Evolutionary conservation across 2,888 invertebrate genomes (phyloP).

Genomic region (Protula sp.): DNA sequence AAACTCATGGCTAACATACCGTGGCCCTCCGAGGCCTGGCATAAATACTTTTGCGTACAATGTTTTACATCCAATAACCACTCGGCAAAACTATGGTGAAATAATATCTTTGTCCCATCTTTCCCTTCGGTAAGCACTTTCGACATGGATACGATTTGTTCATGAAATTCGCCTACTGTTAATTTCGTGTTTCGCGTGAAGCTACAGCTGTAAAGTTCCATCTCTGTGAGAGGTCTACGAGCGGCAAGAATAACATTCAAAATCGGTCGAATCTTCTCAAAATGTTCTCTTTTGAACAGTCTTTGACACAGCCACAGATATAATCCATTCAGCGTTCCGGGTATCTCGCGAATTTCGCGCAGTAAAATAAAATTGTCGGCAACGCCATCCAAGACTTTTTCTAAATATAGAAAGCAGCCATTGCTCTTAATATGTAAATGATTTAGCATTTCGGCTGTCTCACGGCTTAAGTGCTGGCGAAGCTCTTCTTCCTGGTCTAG

Average conservation of each 20-base stretch:
- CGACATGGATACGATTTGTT: slow-evolving; percentile 34
- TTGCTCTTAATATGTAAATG: slow-evolving; percentile 93
- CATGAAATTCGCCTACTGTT: slow-evolving; percentile 38
- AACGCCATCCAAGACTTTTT: slow-evolving; percentile 69
- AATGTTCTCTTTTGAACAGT: slow-evolving; percentile 78
- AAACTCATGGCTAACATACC: slow-evolving; percentile 62
- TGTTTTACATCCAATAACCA: slow-evolving; percentile 97
- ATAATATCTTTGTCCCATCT: slow-evolving; percentile 63
- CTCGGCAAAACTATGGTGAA: slow-evolving; percentile 90
- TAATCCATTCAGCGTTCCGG: slow-evolving; percentile 88
- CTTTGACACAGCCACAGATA: slow-evolving; percentile 93
- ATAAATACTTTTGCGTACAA: slow-evolving; percentile 89
- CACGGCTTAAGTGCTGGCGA: slow-evolving; percentile 79
- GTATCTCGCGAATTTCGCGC: slow-evolving; percentile 82
- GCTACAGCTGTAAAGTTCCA: slow-evolving; percentile 75
- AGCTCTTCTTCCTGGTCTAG: slow-evolving; percentile 84
- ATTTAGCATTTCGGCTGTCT: slow-evolving; percentile 90
- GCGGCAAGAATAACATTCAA: slow-evolving; percentile 83
- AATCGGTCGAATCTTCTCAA: slow-evolving; percentile 68
- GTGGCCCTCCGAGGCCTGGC: slow-evolving; percentile 71
- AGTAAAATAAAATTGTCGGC: slow-evolving; percentile 88
- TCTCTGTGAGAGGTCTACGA: slow-evolving; percentile 69
- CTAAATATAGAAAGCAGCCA: slow-evolving; percentile 60
- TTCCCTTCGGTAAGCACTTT: slow-evolving; percentile 67
- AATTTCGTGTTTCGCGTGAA: slow-evolving; percentile 74